Conservation (phyloP, 2,797 vertebrate species). For the Lagorchestes hirsutus region DNA sequence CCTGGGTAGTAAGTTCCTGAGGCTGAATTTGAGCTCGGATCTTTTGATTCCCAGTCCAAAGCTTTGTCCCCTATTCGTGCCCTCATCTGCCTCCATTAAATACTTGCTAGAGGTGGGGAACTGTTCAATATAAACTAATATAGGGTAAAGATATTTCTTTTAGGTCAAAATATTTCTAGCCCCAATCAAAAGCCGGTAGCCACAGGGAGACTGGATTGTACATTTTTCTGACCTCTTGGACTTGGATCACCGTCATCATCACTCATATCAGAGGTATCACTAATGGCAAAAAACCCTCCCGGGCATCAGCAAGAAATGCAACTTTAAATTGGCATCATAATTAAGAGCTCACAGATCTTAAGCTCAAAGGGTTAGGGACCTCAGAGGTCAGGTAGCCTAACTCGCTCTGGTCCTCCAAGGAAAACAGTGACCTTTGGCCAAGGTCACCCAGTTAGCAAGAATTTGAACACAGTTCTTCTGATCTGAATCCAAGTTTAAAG, state of each 20-base stretch:
- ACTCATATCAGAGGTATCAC: not conserved
- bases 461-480: conserved; percentile 24
- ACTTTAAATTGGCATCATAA: not conserved
- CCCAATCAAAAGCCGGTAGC: not conserved
- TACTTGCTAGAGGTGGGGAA: not conserved
- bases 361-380: not conserved
- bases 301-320: not conserved
- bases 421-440: not conserved
- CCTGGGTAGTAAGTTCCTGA: not conserved
- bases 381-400: not conserved
- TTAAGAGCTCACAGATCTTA: not conserved
- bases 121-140: not conserved
- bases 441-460: conserved; percentile 4
- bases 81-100: not conserved
- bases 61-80: not conserved
- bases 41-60: not conserved
- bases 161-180: not conserved
- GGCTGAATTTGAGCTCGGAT: not conserved
- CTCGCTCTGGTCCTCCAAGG: not conserved
- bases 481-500: not conserved
- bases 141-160: not conserved
- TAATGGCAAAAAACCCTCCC: not conserved
- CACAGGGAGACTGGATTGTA: not conserved
- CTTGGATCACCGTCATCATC: not conserved
- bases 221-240: not conserved